phyloP scores from a whole-genome alignment of 2,113 vertebrate species.

The Paraplagusia blochii region DNA sequence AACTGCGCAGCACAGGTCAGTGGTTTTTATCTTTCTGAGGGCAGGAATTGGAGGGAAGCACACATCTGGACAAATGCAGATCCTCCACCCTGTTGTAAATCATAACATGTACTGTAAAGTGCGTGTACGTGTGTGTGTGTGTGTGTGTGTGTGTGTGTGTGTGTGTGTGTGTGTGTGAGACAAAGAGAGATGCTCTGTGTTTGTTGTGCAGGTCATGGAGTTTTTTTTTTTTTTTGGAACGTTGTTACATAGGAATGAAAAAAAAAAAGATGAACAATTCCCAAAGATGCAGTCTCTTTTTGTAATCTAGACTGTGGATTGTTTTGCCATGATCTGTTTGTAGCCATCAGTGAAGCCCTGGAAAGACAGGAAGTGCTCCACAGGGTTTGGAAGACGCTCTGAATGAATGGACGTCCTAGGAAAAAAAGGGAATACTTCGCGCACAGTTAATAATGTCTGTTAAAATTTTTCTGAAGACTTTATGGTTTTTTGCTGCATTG shows the following conservation, averaged over 20 bases:
- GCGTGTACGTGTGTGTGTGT: slow-evolving; percentile 37
- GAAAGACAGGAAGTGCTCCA: too few relatives aligned
- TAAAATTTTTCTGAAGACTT: too few relatives aligned
- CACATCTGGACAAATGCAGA: slow-evolving; percentile 75
- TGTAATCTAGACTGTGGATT: neutral
- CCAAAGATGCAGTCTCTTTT: slow-evolving; percentile 8
- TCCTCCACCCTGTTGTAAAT: slow-evolving; percentile 64
- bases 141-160: slow-evolving; percentile 35
- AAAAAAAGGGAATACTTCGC: too few relatives aligned
- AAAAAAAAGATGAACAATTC: slow-evolving; percentile 13
- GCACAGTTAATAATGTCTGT: too few relatives aligned
- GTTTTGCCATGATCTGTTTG: slow-evolving; percentile 11
- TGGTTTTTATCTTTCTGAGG: slow-evolving; percentile 68
- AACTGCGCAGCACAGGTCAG: slow-evolving; percentile 61
- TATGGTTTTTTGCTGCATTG: too few relatives aligned
- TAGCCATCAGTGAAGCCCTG: neutral
- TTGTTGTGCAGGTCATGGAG: slow-evolving; percentile 27
- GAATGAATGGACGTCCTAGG: too few relatives aligned
- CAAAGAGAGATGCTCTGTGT: slow-evolving; percentile 40
- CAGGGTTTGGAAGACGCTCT: too few relatives aligned
- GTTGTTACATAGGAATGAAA: neutral
- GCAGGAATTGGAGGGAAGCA: slow-evolving; percentile 64
- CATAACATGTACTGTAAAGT: slow-evolving; percentile 51
- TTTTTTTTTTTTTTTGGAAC: slow-evolving; percentile 30
- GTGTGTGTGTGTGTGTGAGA: slow-evolving; percentile 33